Percentiles rank a stretch among this genome's conserved stretches.
Conservation (phyloP, 1,140 invertebrate genomes). For the Bradysia coprophila region DNA sequence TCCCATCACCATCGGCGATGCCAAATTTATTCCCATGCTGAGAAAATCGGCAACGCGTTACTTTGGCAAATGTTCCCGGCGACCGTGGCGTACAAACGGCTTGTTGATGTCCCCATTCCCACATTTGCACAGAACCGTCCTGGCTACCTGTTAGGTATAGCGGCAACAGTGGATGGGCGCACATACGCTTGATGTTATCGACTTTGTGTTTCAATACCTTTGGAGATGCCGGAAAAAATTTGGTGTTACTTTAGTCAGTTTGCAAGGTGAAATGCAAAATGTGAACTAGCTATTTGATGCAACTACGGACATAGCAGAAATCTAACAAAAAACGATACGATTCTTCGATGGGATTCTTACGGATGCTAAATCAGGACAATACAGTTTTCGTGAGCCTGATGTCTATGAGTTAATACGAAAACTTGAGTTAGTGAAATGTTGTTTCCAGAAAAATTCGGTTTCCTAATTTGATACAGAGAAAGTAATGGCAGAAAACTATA, state of each 20-base stretch:
- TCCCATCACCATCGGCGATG: constrained; percentile 80
- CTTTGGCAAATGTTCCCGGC: constrained; percentile 76
- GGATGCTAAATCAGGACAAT: too few species aligned
- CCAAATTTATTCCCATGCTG: constrained; percentile 98
- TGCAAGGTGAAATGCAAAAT: constrained; percentile 9
- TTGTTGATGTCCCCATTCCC: constrained; percentile 93
- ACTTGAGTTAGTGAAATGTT: too few species aligned
- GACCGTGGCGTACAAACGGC: constrained; percentile 76
- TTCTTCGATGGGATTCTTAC: too few species aligned
- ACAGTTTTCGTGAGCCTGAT: too few species aligned
- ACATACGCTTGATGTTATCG: constrained; percentile 86
- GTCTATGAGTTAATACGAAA: too few species aligned
- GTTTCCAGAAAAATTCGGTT: too few species aligned
- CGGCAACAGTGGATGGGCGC: constrained; percentile 84
- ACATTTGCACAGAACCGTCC: constrained; percentile 92
- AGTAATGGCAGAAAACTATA: too few species aligned
- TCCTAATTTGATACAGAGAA: too few species aligned
- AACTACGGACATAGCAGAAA: too few species aligned
- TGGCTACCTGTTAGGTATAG: constrained; percentile 91
- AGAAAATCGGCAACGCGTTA: constrained; percentile 86
- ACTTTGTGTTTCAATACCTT: constrained; percentile 75
- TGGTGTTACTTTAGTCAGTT: background rate
- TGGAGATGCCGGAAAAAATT: background rate
- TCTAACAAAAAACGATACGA: too few species aligned
- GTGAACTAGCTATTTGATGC: too few species aligned